These are phyloP conservation scores for Netta rufina DNA, from an alignment of 2,797 vertebrate genomes.

Conservation along the genomic window DNA sequence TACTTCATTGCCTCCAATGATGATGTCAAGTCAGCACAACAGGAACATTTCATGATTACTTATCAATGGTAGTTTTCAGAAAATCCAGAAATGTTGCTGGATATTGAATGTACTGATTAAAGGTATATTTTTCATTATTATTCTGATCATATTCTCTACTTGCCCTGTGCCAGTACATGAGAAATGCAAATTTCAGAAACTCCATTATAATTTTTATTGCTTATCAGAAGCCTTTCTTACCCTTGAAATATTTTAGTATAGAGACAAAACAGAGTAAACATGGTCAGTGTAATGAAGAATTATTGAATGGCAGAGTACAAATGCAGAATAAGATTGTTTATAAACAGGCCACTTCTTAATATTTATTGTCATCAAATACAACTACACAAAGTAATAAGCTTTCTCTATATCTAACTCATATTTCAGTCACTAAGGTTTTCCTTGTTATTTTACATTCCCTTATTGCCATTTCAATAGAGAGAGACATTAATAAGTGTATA, in stretches of 20 bases:
- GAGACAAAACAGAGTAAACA: slow-evolving; percentile 33
- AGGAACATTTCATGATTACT: not conserved
- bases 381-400: not conserved
- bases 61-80: not conserved
- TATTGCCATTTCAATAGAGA: not conserved
- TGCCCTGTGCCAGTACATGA: not conserved
- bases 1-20: not conserved
- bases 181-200: slow-evolving; percentile 32
- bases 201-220: slow-evolving; percentile 23
- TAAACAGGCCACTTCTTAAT: slow-evolving; percentile 21
- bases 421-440: not conserved
- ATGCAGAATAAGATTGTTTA: slow-evolving; percentile 17
- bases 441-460: not conserved
- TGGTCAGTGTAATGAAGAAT: slow-evolving; percentile 1
- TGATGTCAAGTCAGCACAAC: not conserved
- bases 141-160: slow-evolving; percentile 2
- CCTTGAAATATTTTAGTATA: not conserved
- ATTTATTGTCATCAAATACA: slow-evolving; percentile 12
- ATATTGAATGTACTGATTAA: slow-evolving; percentile 1
- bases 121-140: not conserved
- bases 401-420: not conserved
- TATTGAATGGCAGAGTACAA: slow-evolving; percentile 32
- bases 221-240: not conserved
- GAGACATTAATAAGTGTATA: not conserved
- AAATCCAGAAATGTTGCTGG: not conserved